These are phyloP conservation scores for Nephrocerus scutellatus DNA, from an alignment of 2,888 invertebrate genomes.

Conservation along the genomic window DNA sequence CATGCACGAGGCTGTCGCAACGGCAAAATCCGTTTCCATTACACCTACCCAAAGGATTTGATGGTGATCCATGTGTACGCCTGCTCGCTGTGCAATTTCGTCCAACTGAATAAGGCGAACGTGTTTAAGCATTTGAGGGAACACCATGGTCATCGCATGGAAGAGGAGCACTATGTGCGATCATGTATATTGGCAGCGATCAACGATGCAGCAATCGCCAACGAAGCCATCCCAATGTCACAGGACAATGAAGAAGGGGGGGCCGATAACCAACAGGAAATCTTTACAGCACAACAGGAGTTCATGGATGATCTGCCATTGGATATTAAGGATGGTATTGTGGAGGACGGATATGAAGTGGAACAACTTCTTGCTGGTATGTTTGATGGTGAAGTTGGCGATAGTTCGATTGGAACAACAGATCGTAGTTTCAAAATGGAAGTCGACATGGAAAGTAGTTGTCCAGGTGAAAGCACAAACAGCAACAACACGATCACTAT, in stretches of 20 bases:
- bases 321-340: slow-evolving; percentile 18
- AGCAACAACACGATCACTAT: no score
- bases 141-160: slow-evolving; percentile 23
- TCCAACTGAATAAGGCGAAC: slow-evolving; percentile 32
- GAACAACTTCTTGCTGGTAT: no score
- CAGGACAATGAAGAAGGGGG: not conserved
- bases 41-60: slow-evolving; percentile 24
- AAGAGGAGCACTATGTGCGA: slow-evolving; percentile 17
- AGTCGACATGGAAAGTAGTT: no score
- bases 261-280: no score
- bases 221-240: slow-evolving; percentile 12
- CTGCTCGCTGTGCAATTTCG: slow-evolving; percentile 30
- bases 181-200: slow-evolving; percentile 27
- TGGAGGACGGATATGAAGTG: no score
- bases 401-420: no score
- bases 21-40: slow-evolving; percentile 22
- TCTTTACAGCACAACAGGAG: slow-evolving; percentile 15
- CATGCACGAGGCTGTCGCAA: slow-evolving; percentile 26
- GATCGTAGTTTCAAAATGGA: no score
- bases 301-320: slow-evolving; percentile 14
- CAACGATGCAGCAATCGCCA: slow-evolving; percentile 17
- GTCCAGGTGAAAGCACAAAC: no score
- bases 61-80: slow-evolving; percentile 27
- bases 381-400: no score
- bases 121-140: slow-evolving; percentile 30